These are phyloP conservation scores for Rachycentron canadum DNA, from an alignment of 2,797 vertebrate genomes.

Conservation along the genomic window DNA sequence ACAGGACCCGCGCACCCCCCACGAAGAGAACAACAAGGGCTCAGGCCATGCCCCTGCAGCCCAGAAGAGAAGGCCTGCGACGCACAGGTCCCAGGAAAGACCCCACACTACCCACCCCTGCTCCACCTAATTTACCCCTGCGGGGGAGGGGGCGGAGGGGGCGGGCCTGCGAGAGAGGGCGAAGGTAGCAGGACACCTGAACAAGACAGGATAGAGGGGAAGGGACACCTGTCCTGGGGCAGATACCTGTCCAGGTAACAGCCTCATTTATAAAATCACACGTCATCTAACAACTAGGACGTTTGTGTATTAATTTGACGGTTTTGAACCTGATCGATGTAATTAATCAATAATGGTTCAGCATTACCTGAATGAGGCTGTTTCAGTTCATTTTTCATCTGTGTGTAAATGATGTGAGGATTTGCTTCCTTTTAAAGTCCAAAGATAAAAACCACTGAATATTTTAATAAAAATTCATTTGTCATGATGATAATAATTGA, in stretches of 20 bases:
- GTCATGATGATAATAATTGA: too few relatives aligned
- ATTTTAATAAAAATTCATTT: too few relatives aligned
- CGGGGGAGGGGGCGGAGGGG: constrained; percentile 46
- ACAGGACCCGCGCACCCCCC: constrained; percentile 11
- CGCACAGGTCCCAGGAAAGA: constrained; percentile 51
- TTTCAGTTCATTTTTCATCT: neutral
- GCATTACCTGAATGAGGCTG: constrained; percentile 5
- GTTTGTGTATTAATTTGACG: too few relatives aligned
- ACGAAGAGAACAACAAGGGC: constrained; percentile 35
- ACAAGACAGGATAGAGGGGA: too few relatives aligned
- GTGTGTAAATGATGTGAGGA: neutral
- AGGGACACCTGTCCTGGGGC: too few relatives aligned
- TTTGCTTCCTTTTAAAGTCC: too few relatives aligned
- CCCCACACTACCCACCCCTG: neutral
- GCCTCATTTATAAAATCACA: neutral
- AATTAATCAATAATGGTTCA: neutral
- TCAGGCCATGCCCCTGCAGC: constrained; percentile 25
- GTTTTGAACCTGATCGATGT: neutral
- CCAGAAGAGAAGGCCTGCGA: constrained; percentile 64
- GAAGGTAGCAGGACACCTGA: constrained; percentile 32
- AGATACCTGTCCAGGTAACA: neutral
- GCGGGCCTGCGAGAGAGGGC: constrained; percentile 20
- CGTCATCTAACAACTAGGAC: too few relatives aligned
- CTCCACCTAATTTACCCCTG: neutral
- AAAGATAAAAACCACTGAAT: too few relatives aligned